phyloP scores from a whole-genome alignment of 2,888 invertebrate genomes.

The Epinotia bilunana region DNA sequence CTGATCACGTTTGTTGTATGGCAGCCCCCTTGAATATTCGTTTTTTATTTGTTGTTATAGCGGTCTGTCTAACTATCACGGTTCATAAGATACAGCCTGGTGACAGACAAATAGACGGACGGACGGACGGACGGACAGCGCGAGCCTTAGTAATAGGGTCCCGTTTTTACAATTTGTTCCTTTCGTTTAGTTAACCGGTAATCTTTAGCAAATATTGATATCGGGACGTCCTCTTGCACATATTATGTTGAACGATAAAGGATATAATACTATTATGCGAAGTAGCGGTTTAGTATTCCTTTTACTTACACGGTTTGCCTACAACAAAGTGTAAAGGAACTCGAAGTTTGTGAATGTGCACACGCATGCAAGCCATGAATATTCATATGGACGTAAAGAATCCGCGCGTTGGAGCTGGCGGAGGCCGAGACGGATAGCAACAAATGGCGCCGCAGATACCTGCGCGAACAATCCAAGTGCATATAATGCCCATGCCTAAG shows the following conservation, averaged over 20 bases:
- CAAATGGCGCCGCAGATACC: constrained; percentile 63
- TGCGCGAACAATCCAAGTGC: constrained; percentile 65
- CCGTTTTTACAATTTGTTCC: no score
- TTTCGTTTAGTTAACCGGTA: neutral
- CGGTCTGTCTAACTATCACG: no score
- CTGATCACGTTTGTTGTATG: no score
- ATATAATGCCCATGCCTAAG: constrained; percentile 68
- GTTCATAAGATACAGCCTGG: no score
- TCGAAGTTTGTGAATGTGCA: constrained; percentile 26
- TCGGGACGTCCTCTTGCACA: constrained; percentile 7
- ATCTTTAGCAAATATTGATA: no score
- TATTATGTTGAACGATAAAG: neutral
- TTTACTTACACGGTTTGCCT: constrained; percentile 4
- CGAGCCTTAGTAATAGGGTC: no score
- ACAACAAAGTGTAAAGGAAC: neutral
- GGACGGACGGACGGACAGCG: no score
- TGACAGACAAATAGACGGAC: no score
- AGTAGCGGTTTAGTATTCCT: constrained; percentile 7
- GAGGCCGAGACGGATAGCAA: constrained; percentile 45
- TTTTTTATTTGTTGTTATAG: no score
- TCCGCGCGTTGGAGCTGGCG: constrained; percentile 26
- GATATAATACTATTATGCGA: neutral
- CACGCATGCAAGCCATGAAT: constrained; percentile 42
- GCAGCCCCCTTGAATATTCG: no score
- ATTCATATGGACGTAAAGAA: constrained; percentile 45